Evolutionary conservation across 2,888 invertebrate genomes (phyloP).

Genomic region (Fissipunctia ypsillon): DNA sequence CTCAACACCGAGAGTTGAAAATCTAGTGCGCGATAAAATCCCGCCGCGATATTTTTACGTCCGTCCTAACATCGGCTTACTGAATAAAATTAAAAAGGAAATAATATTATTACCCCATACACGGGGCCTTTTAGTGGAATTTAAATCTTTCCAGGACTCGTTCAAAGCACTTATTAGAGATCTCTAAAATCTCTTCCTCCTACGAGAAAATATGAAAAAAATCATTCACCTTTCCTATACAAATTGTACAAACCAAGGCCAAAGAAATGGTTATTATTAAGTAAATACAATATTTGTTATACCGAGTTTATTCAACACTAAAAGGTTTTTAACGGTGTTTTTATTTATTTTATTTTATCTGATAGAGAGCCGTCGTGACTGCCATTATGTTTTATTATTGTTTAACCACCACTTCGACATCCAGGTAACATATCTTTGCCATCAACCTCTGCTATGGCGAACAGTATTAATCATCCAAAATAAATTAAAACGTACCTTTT

Average conservation of each 20-base stretch:
- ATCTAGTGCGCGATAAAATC: too few relatives aligned
- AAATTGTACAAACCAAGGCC: background rate
- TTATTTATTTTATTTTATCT: constrained; percentile 42
- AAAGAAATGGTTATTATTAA: constrained; percentile 9
- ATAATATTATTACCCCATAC: background rate
- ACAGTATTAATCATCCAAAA: background rate
- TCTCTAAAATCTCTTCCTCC: background rate
- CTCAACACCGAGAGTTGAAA: too few relatives aligned
- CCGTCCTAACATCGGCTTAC: too few relatives aligned
- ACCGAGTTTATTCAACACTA: constrained; percentile 46
- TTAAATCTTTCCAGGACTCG: background rate
- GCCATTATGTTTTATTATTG: constrained; percentile 5
- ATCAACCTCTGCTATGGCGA: background rate
- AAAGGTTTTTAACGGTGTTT: constrained; percentile 43
- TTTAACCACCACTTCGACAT: background rate
- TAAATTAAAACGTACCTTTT: background rate
- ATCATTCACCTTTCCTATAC: background rate
- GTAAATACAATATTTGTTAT: constrained; percentile 32
- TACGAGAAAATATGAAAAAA: background rate
- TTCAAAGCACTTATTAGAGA: background rate
- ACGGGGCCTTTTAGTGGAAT: background rate
- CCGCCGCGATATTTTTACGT: too few relatives aligned
- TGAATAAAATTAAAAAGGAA: too few relatives aligned
- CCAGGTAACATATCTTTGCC: background rate
- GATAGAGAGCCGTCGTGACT: background rate